Evolutionary conservation across 2,797 vertebrate genomes (phyloP).

Genomic region (Galagoides demidoff): DNA sequence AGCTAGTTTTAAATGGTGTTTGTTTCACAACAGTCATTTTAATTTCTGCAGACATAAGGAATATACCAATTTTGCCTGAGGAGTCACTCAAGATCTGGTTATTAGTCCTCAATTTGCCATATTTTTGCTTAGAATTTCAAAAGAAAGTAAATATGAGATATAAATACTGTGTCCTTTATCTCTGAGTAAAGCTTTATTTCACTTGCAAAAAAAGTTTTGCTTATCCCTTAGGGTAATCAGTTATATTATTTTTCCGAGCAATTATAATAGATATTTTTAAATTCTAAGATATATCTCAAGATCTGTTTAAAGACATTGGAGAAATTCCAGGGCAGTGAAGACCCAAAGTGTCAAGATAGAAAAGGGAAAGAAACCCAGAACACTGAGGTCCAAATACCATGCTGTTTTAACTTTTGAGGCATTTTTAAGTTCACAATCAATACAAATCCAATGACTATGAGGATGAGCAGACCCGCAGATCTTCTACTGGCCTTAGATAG

Average conservation of each 20-base stretch:
- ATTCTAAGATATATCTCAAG: neutral
- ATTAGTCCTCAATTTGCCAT: neutral
- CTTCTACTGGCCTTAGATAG: neutral
- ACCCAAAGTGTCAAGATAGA: neutral
- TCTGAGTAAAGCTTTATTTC: constrained; percentile 12
- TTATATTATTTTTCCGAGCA: constrained; percentile 8
- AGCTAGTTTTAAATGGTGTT: neutral
- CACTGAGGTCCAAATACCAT: neutral
- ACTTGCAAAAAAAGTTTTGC: neutral
- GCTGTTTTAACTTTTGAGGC: neutral
- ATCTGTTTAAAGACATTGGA: neutral
- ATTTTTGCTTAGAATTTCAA: constrained; percentile 40
- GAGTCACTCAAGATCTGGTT: constrained; percentile 26
- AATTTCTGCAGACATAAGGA: neutral
- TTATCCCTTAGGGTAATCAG: neutral
- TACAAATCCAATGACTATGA: neutral
- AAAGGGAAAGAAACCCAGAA: neutral
- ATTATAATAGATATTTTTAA: neutral
- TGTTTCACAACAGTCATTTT: constrained; percentile 32
- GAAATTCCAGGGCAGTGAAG: neutral
- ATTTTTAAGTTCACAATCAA: neutral
- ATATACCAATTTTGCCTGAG: constrained; percentile 29
- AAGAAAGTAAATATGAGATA: constrained; percentile 24
- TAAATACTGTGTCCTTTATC: constrained; percentile 11
- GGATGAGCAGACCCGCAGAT: neutral